Conservation (phyloP, 2,797 vertebrate species). For the Glyptemys insculpta region DNA sequence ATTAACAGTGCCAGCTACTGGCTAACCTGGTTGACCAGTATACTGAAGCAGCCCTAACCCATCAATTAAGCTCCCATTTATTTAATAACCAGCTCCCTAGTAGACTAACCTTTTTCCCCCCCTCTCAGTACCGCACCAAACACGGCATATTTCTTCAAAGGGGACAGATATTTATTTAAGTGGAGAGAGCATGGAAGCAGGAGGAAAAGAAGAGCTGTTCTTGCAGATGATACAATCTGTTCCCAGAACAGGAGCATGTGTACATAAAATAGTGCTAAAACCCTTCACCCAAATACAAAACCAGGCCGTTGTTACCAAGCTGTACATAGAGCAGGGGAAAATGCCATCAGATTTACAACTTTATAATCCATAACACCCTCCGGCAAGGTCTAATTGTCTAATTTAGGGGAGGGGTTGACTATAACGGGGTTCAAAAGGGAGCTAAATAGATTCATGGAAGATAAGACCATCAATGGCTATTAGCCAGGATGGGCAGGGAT, state of each 20-base stretch:
- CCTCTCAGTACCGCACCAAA: not conserved
- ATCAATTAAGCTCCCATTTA: rapidly evolving
- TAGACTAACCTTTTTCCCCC: rapidly evolving
- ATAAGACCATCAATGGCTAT: too few relatives aligned
- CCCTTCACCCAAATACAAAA: not conserved
- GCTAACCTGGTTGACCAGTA: rapidly evolving
- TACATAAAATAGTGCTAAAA: not conserved
- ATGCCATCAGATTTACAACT: not conserved
- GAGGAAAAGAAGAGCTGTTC: not conserved
- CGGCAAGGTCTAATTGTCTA: too few relatives aligned
- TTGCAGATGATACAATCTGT: not conserved
- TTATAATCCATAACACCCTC: not conserved
- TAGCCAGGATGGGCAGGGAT: too few relatives aligned
- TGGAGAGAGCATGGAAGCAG: not conserved
- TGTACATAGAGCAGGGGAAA: rapidly evolving
- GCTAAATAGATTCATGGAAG: too few relatives aligned
- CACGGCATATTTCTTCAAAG: rapidly evolving
- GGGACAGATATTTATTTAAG: not conserved
- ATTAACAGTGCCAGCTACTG: rapidly evolving
- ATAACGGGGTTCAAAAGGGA: too few relatives aligned
- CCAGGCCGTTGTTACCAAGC: rapidly evolving
- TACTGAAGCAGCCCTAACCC: rapidly evolving
- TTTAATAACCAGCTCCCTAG: not conserved
- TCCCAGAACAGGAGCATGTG: rapidly evolving
- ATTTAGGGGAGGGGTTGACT: too few relatives aligned